phyloP scores from a whole-genome alignment of 1,140 invertebrate genomes.

The Wiebesia pumilae region DNA sequence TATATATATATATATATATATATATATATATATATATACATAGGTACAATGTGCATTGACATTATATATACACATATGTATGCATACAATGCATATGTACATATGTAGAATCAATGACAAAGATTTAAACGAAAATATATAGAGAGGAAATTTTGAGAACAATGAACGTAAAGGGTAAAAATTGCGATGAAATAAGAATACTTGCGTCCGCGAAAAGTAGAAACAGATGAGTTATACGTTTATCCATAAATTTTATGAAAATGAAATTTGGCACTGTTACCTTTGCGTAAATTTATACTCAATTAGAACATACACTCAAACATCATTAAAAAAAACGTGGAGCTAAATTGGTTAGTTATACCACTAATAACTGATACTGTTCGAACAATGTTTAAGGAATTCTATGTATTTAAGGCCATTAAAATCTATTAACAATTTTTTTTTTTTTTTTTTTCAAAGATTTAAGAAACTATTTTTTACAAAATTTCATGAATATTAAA shows the following conservation, averaged over 20 bases:
- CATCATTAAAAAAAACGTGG: background rate
- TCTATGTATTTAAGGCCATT: background rate
- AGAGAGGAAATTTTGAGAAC: background rate
- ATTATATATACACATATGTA: slow-evolving; percentile 56
- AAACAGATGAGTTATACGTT: slow-evolving; percentile 59
- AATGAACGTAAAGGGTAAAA: background rate
- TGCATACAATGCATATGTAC: slow-evolving; percentile 60
- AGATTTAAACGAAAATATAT: slow-evolving; percentile 26
- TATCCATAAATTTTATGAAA: slow-evolving; percentile 66
- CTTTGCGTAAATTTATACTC: slow-evolving; percentile 29
- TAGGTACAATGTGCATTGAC: too few relatives aligned
- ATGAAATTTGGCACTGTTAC: slow-evolving; percentile 63
- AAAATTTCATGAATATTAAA: background rate
- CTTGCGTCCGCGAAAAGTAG: slow-evolving; percentile 67
- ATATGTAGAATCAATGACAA: slow-evolving; percentile 63
- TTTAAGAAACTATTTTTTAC: background rate
- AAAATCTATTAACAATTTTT: background rate
- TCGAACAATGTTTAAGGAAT: background rate
- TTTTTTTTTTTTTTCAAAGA: background rate
- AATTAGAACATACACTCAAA: slow-evolving; percentile 6
- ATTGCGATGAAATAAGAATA: slow-evolving; percentile 46
- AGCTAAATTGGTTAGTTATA: background rate
- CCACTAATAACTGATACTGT: background rate
- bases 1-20: slow-evolving; percentile 38
- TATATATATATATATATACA: slow-evolving; percentile 58